Percentiles rank a stretch among this genome's conserved stretches.
Conservation (phyloP, 64 coral and sea anemone genomes). For the Pocillopora damicornis region DNA sequence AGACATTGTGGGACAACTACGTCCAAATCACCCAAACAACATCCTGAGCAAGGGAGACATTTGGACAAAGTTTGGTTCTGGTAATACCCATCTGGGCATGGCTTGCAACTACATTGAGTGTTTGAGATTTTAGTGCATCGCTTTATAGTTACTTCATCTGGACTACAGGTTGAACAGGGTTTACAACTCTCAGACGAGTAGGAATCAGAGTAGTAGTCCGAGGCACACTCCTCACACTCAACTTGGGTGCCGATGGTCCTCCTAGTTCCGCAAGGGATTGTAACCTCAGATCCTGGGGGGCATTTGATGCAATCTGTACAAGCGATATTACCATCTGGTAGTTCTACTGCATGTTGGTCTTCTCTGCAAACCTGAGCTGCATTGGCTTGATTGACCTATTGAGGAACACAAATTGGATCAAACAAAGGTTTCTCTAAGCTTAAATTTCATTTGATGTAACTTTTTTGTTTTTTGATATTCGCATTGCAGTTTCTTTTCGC, state of each 20-base stretch:
- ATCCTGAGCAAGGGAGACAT: constrained; percentile 33
- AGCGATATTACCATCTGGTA: background rate
- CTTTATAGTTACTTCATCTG: background rate
- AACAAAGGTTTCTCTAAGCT: no score
- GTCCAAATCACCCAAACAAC: background rate
- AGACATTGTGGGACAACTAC: constrained; percentile 18
- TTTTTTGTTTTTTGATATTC: no score
- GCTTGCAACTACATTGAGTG: background rate
- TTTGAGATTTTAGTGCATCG: background rate
- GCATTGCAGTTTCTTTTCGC: no score
- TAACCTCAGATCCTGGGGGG: background rate
- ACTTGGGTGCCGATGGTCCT: background rate
- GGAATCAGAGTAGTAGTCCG: constrained; percentile 4
- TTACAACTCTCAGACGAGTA: constrained; percentile 14
- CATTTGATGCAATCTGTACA: constrained; percentile 1
- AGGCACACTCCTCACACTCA: background rate
- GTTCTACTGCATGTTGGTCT: background rate
- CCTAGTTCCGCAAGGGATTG: background rate
- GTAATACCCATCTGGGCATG: constrained; percentile 21
- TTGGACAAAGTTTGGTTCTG: background rate
- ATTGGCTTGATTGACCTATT: background rate
- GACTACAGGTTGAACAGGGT: background rate
- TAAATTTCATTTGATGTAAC: no score
- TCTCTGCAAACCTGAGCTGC: background rate
- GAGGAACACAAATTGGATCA: background rate